Evolutionary conservation across 37 sponge, comb jelly and placozoan genomes (phyloP), one percentile per base, ranked within the genome.

Genomic region (Beroe forskalii): DNA sequence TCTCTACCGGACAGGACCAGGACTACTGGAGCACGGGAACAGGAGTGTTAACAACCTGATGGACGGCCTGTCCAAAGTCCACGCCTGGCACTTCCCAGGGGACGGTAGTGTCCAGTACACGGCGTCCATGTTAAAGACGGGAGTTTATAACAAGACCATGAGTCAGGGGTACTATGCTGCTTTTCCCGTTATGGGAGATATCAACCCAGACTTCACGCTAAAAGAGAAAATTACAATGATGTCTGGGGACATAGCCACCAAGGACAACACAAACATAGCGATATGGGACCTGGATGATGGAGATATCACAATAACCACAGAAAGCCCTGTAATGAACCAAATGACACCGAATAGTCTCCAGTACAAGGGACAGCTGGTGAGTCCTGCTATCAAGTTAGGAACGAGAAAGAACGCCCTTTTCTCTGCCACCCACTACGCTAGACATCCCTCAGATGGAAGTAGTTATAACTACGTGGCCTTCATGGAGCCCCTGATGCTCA

Each of bases 181-280:
- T 6, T 80, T 44, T 38, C 40, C 86, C 86, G 42, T 80, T 24
- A 80, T 80, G 44, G 86, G 86, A 41, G 35, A 44, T 19, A 32
- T 38, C 3, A 37, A 41, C 22, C 86, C 86, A 12, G 43, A 42
- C 9, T 80, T 80, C 40, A 20, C 37, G 20, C 4, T 27, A 4
- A 6, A 8, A 22, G 66, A 64, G 31, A 0, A 27, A 2, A 38
- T 35, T 43, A 22, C 14, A 4, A 23, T 80, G 28, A 41, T 80
- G 86, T 33, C 22, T 32, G 30, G 28, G 25, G 55, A 44, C 24
- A 8, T 33, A 19, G 48, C 44, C 8, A 33, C 40, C 55, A 23
- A 32, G 17, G 86, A 80, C 55, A 80, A 80, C 86, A 80, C 86
- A n/a, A 80, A 80, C 86, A 80, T 80, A 22, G 86, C 86, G 14